Evolutionary conservation across 2,797 vertebrate species (phyloP).

Genomic region (Calcarius lapponicus): DNA sequence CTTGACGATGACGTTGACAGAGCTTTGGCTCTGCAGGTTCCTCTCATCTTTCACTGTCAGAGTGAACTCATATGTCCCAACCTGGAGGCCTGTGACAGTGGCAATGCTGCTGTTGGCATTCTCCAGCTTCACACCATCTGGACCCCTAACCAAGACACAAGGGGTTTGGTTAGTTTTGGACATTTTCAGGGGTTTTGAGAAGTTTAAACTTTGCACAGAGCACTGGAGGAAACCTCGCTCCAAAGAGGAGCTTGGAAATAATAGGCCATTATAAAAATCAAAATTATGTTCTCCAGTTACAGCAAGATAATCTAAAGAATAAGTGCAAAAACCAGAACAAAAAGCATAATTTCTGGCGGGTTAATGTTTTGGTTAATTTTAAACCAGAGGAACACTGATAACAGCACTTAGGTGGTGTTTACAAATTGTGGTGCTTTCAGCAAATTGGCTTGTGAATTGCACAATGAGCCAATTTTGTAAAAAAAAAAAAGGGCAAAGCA

Average conservation of each 20-base stretch:
- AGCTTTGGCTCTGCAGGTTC: constrained; percentile 87
- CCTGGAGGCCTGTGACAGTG: constrained; percentile 90
- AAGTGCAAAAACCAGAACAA: not conserved
- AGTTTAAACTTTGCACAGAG: not conserved
- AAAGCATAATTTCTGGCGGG: not conserved
- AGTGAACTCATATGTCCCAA: constrained; percentile 89
- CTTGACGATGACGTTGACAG: constrained; percentile 89
- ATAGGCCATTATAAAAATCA: not conserved
- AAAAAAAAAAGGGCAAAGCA: not conserved
- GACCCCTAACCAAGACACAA: constrained; percentile 80
- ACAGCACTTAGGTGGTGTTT: not conserved
- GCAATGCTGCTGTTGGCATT: constrained; percentile 86
- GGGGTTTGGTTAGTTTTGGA: not conserved
- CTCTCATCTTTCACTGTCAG: constrained; percentile 93
- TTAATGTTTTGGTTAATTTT: not conserved
- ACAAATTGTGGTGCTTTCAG: not conserved
- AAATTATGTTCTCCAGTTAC: not conserved
- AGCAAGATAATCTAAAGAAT: not conserved
- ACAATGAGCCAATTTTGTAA: not conserved
- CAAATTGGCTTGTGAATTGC: not conserved
- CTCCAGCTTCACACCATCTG: constrained; percentile 90
- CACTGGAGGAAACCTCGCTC: not conserved
- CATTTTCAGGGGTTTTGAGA: not conserved
- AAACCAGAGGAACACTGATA: not conserved
- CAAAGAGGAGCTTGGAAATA: not conserved